Conservation (phyloP, 2,113 vertebrate species). For the Solea senegalensis region DNA sequence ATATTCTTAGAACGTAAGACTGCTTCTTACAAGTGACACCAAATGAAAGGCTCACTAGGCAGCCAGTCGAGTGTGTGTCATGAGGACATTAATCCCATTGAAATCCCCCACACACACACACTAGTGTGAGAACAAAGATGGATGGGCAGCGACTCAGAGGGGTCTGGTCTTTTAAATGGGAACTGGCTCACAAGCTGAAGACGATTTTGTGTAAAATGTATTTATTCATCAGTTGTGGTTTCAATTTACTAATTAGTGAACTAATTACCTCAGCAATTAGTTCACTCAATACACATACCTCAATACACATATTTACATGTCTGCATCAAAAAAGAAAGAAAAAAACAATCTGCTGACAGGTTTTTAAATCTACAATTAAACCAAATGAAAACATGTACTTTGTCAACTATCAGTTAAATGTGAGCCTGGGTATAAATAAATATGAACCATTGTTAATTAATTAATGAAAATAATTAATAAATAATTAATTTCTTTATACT, state of each 20-base stretch:
- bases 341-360: not conserved
- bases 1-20: too few species aligned
- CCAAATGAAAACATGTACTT: too few species aligned
- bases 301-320: not conserved
- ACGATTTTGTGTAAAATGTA: not conserved
- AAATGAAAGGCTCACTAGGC: conserved; percentile 69
- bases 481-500: too few species aligned
- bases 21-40: conserved; percentile 43
- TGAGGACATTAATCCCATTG: conserved; percentile 69
- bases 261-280: conserved; percentile 4
- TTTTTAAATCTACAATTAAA: too few species aligned
- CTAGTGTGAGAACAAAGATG: conserved; percentile 22
- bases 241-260: conserved; percentile 22
- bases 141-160: conserved; percentile 29
- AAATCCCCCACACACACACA: not conserved
- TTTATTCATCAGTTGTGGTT: conserved; percentile 16
- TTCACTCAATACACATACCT: not conserved
- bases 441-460: too few species aligned
- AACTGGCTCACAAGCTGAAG: conserved; percentile 31
- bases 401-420: too few species aligned
- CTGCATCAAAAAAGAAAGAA: not conserved
- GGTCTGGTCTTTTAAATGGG: conserved; percentile 40
- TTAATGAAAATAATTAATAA: too few species aligned
- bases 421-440: too few species aligned
- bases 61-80: conserved; percentile 65